Percentiles rank a stretch among this genome's conserved stretches.
Evolutionary conservation across 2,797 vertebrate species (phyloP).

Genomic region (Tinamus major): DNA sequence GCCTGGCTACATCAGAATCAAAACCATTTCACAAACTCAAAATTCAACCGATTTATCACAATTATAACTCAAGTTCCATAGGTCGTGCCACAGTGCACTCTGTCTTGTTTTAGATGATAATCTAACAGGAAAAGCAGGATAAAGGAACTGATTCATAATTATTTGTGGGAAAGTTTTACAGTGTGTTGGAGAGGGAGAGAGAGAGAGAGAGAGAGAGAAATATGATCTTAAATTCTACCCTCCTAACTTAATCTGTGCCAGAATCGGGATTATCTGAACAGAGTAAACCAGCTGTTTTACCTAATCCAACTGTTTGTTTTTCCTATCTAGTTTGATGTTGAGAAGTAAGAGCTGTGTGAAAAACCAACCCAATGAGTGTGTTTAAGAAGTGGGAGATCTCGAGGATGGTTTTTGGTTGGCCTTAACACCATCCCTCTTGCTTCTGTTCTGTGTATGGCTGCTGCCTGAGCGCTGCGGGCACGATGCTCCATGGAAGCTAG

Average conservation of each 20-base stretch:
- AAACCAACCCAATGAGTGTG: not conserved
- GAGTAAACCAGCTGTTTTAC: rapidly evolving
- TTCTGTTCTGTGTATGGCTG: not conserved
- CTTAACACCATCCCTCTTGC: not conserved
- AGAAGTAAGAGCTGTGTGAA: not conserved
- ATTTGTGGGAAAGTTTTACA: not conserved
- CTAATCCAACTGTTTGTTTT: not conserved
- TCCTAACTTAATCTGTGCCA: not conserved
- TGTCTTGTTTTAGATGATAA: not conserved
- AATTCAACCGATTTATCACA: not conserved
- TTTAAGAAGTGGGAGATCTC: not conserved
- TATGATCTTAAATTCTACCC: not conserved
- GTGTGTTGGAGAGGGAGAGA: not conserved
- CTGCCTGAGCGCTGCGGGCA: too few species aligned
- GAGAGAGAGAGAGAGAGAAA: too few species aligned
- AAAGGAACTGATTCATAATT: not conserved
- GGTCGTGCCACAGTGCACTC: not conserved
- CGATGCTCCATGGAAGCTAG: too few species aligned
- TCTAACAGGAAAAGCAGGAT: not conserved
- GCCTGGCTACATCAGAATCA: not conserved
- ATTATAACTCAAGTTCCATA: not conserved
- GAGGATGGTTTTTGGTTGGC: not conserved
- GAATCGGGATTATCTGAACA: not conserved
- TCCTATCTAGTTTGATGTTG: not conserved
- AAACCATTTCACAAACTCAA: not conserved